Conservation (phyloP, 2,888 invertebrate species). For the Phyllotreta cruciferae region DNA sequence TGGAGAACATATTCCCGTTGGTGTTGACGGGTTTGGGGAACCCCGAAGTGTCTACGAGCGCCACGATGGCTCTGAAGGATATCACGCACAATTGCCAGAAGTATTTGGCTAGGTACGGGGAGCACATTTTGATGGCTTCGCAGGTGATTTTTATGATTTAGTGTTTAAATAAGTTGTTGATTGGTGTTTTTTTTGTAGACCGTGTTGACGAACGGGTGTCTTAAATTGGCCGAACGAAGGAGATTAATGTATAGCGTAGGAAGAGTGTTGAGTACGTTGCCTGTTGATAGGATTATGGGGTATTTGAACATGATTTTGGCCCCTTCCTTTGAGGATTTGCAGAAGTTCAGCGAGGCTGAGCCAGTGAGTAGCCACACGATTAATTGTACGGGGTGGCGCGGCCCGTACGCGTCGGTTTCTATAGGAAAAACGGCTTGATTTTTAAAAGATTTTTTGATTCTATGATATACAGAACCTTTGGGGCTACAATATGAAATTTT, state of each 20-base stretch:
- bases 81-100: conserved; percentile 81
- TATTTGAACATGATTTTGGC: conserved; percentile 75
- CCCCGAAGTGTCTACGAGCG: conserved; percentile 75
- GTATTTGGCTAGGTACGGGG: conserved; percentile 77
- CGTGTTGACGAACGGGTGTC: conserved; percentile 64
- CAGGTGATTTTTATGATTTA: conserved; percentile 59
- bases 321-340: conserved; percentile 70
- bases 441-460: no score
- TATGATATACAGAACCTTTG: no score
- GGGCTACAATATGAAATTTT: no score
- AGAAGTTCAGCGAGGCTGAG: conserved; percentile 62
- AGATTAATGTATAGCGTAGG: conserved; percentile 81
- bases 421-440: no score
- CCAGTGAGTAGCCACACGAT: conserved; percentile 55
- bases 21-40: conserved; percentile 71
- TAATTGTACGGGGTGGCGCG: no score
- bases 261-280: conserved; percentile 72
- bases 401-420: no score
- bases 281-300: conserved; percentile 68
- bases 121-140: conserved; percentile 76
- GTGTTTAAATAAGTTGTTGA: neutral
- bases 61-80: conserved; percentile 89
- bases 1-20: conserved; percentile 73
- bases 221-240: conserved; percentile 72
- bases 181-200: conserved; percentile 54